Evolutionary conservation across 2,888 invertebrate species (phyloP).

Genomic region (Drosophila quinaria): DNA sequence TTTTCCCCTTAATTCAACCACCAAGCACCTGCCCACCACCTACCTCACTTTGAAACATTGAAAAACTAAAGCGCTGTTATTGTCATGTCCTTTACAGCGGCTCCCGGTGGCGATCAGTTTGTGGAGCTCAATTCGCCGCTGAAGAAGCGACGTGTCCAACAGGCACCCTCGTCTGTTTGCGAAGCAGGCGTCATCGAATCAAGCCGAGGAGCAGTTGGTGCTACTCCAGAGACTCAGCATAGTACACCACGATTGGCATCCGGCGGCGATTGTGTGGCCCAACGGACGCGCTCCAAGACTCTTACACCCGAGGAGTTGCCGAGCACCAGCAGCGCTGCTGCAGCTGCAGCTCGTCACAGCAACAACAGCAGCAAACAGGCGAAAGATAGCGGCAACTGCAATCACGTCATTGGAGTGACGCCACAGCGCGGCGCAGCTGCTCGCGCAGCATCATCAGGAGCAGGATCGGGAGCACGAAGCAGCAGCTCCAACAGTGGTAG

Average conservation of each 20-base stretch:
- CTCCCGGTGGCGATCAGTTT: slow-evolving; percentile 69
- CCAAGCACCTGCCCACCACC: background rate
- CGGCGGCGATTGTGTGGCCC: slow-evolving; percentile 83
- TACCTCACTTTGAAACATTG: background rate
- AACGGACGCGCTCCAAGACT: slow-evolving; percentile 85
- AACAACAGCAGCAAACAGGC: slow-evolving; percentile 34
- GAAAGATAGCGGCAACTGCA: slow-evolving; percentile 34
- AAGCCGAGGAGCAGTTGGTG: slow-evolving; percentile 25
- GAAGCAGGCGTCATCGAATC: slow-evolving; percentile 14
- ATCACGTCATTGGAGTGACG: slow-evolving; percentile 47
- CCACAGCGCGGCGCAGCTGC: slow-evolving; percentile 63
- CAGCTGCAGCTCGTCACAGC: slow-evolving; percentile 56
- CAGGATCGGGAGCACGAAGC: slow-evolving; percentile 5
- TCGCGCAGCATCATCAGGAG: slow-evolving; percentile 19
- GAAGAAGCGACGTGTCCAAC: slow-evolving; percentile 82
- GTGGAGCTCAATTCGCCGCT: slow-evolving; percentile 72
- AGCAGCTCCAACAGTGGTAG: slow-evolving; percentile 49
- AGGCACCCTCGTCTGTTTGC: slow-evolving; percentile 21
- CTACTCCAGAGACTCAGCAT: slow-evolving; percentile 12
- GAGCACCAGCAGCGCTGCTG: slow-evolving; percentile 66
- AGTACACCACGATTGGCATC: slow-evolving; percentile 53
- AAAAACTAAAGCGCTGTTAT: slow-evolving; percentile 16
- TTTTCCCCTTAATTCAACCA: slow-evolving; percentile 20
- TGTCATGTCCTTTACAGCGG: slow-evolving; percentile 72
- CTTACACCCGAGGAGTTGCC: slow-evolving; percentile 72